phyloP scores from a whole-genome alignment of 2,113 vertebrate species.

The Syrmaticus mikado region DNA sequence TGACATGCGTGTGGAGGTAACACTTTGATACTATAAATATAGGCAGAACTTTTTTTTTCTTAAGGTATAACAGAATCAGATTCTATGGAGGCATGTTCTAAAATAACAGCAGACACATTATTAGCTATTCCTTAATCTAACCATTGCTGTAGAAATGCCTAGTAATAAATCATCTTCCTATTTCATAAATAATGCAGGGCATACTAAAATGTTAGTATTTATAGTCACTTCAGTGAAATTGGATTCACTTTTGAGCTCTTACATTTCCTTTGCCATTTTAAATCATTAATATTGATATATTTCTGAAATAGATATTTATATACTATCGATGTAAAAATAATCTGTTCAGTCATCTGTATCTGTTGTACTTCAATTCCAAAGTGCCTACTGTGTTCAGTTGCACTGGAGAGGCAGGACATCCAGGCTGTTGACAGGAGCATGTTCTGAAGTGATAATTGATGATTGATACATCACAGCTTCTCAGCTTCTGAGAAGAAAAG shows the following conservation, averaged over 20 bases:
- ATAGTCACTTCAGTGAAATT: not conserved
- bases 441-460: constrained; percentile 1
- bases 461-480: not conserved
- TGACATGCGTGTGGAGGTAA: not conserved
- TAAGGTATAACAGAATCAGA: not conserved
- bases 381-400: not conserved
- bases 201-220: constrained; percentile 22
- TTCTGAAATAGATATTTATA: constrained; percentile 19
- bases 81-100: not conserved
- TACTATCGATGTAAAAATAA: not conserved
- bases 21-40: not conserved
- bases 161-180: not conserved
- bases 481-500: not conserved
- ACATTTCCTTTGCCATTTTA: constrained; percentile 2
- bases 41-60: not conserved
- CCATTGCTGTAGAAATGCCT: not conserved
- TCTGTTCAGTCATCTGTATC: not conserved
- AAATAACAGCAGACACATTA: constrained; percentile 2
- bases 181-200: constrained; percentile 25
- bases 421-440: not conserved
- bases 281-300: constrained; percentile 35
- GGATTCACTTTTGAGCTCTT: not conserved
- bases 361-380: not conserved
- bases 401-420: not conserved
- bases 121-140: constrained; percentile 37